Evolutionary conservation across 35 echinoderm and acorn worm species (phyloP).

Genomic region (Apostichopus japonicus): DNA sequence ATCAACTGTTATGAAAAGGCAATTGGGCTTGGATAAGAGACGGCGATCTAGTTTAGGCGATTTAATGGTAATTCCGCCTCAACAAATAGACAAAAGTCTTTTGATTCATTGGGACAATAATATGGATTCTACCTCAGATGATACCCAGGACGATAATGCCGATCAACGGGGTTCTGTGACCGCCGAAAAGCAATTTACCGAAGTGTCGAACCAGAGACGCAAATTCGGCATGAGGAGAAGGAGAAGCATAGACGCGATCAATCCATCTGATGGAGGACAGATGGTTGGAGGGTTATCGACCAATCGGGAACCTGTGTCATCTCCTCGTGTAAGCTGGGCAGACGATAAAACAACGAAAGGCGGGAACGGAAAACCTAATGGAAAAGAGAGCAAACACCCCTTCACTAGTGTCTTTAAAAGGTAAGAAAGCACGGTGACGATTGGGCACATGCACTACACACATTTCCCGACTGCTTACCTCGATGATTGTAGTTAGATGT

Average conservation of each 20-base stretch:
- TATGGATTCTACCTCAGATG: conserved; percentile 26
- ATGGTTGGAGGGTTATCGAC: background rate
- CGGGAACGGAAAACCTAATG: background rate
- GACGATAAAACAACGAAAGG: background rate
- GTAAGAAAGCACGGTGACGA: background rate
- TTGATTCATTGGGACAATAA: conserved; percentile 7
- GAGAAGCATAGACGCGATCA: conserved; percentile 7
- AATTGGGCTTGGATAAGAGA: background rate
- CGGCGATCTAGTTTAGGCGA: conserved; percentile 12
- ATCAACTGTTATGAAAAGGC: background rate
- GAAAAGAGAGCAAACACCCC: background rate
- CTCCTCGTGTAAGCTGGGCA: background rate
- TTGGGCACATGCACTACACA: no score
- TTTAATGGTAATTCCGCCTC: background rate
- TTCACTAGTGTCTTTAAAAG: conserved; percentile 15
- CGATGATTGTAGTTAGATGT: no score
- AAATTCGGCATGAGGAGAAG: conserved; percentile 25
- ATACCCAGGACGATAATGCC: background rate
- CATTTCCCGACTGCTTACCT: no score
- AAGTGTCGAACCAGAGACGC: background rate
- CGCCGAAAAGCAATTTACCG: background rate
- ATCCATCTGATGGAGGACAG: background rate
- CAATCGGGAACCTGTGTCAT: no score
- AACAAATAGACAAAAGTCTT: background rate
- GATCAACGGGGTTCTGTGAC: no score